A percentile compares a stretch with the other conserved stretches of the same genome.
Conservation (phyloP, 2,888 invertebrate genomes). For the Chelonus formosanus region DNA sequence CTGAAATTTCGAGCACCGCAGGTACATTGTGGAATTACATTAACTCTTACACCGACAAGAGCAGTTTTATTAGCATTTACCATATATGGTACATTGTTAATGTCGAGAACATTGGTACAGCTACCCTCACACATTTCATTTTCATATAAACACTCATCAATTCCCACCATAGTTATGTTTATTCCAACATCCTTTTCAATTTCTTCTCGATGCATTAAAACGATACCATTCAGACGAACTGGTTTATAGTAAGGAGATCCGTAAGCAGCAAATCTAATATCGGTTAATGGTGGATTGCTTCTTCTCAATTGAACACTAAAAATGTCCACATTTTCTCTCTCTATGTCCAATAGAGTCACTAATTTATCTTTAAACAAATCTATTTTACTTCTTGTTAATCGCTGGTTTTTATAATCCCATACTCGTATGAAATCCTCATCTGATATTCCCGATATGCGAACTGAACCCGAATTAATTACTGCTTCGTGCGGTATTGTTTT, state of each 20-base stretch:
- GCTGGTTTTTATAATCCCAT: constrained; percentile 89
- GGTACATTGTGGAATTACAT: constrained; percentile 90
- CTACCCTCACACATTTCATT: constrained; percentile 96
- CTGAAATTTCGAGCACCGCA: constrained; percentile 94
- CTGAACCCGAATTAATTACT: constrained; percentile 93
- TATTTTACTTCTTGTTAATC: constrained; percentile 85
- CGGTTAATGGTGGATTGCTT: constrained; percentile 88
- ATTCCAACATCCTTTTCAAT: constrained; percentile 94
- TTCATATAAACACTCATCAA: constrained; percentile 95
- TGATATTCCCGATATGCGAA: constrained; percentile 90
- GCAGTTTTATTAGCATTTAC: constrained; percentile 98
- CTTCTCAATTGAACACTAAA: constrained; percentile 93
- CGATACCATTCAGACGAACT: constrained; percentile 91
- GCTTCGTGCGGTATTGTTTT: constrained; percentile 96
- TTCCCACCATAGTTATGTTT: constrained; percentile 97
- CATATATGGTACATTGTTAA: constrained; percentile 89
- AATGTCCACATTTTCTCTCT: constrained; percentile 90
- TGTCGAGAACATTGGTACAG: constrained; percentile 91
- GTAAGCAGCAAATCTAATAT: constrained; percentile 93
- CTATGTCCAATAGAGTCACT: constrained; percentile 84
- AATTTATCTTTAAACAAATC: constrained; percentile 90
- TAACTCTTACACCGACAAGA: constrained; percentile 93
- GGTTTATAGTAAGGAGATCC: constrained; percentile 96
- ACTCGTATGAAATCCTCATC: constrained; percentile 96
- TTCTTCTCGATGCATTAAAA: constrained; percentile 91